A percentile compares a stretch with the other conserved stretches of the same genome.
phyloP scores from a whole-genome alignment of 2,888 invertebrate species.

The Chirona hameri region DNA sequence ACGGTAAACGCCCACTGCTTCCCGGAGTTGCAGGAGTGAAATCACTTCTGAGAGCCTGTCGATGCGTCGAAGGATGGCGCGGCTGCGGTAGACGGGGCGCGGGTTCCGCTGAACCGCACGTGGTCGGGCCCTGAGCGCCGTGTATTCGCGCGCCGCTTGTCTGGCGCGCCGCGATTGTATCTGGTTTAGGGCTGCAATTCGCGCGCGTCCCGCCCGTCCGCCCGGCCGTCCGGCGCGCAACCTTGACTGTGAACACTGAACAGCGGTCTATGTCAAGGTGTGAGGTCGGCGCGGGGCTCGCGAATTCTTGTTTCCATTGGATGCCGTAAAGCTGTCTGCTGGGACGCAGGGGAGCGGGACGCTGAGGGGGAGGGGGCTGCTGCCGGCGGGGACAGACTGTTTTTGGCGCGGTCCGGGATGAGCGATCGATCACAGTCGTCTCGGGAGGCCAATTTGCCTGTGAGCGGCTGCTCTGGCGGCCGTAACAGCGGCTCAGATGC shows the following conservation, averaged over 20 bases:
- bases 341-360: background rate
- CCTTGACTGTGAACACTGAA: conserved; percentile 26
- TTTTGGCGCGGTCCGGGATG: background rate
- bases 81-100: no score
- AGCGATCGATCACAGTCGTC: background rate
- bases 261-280: conserved; percentile 13
- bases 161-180: conserved; percentile 13
- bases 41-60: no score
- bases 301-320: background rate
- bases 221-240: background rate
- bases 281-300: conserved; percentile 1
- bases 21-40: background rate
- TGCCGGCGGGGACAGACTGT: background rate
- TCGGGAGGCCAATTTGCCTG: background rate
- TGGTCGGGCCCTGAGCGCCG: background rate
- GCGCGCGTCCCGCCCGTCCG: background rate
- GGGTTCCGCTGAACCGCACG: no score
- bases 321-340: background rate
- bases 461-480: background rate
- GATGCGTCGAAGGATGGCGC: no score
- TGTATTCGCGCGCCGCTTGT: background rate
- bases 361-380: background rate
- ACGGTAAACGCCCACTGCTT: background rate
- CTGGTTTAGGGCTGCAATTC: conserved; percentile 11
- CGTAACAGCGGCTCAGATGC: background rate